Conservation (phyloP, 2,888 invertebrate species). For the Metacarcinus magister region DNA sequence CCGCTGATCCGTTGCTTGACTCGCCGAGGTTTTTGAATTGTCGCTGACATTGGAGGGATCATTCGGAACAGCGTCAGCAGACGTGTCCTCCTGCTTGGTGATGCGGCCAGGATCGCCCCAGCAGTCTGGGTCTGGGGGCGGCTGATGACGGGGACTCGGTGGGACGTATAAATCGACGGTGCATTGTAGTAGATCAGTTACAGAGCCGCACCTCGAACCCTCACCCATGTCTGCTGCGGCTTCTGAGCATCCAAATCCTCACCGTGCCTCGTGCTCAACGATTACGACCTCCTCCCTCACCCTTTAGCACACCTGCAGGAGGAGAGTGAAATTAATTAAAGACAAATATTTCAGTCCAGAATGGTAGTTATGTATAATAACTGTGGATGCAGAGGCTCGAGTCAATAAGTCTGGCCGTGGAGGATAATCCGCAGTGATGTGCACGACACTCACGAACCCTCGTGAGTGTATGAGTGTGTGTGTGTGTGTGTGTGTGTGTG, state of each 20-base stretch:
- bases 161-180: constrained; percentile 35
- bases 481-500: not conserved
- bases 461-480: not conserved
- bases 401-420: not conserved
- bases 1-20: not conserved
- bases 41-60: not conserved
- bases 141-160: constrained; percentile 56
- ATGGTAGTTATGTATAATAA: constrained; percentile 1
- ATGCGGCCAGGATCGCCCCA: constrained; percentile 58
- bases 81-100: not conserved
- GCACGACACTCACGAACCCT: constrained; percentile 50
- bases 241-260: not conserved
- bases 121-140: constrained; percentile 65
- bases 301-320: constrained; percentile 41
- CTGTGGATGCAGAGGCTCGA: constrained; percentile 1
- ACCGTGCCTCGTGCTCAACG: not conserved
- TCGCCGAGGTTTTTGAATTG: not conserved
- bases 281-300: not conserved
- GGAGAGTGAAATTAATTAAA: not conserved
- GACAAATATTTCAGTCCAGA: not conserved
- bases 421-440: constrained; percentile 4
- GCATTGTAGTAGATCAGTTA: constrained; percentile 53
- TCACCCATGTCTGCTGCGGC: constrained; percentile 22
- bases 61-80: not conserved
- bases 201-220: constrained; percentile 55